Conservation (phyloP, 2,797 vertebrate genomes). For the Cuniculus paca region DNA sequence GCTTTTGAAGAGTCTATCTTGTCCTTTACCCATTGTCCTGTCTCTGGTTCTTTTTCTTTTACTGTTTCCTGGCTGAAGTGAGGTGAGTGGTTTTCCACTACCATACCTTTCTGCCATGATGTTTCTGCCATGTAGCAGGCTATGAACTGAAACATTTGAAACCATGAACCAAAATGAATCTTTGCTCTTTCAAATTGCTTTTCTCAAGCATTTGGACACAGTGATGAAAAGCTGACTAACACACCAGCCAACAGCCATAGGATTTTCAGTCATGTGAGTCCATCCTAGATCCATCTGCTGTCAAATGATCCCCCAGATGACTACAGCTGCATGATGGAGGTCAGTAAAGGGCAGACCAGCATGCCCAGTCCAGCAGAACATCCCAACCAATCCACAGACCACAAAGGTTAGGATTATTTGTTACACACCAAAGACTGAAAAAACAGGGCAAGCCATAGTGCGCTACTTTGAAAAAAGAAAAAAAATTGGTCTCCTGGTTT, state of each 20-base stretch:
- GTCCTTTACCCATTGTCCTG: too few relatives aligned
- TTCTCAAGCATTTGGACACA: neutral
- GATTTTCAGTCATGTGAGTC: neutral
- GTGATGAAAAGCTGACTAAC: neutral
- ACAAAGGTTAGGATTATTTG: neutral
- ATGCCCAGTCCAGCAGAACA: neutral
- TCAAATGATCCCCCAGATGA: neutral
- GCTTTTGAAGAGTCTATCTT: neutral
- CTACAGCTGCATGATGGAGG: neutral
- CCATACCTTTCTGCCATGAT: neutral
- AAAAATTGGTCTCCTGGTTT: neutral
- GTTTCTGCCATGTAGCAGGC: neutral
- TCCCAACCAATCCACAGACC: neutral
- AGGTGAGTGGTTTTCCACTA: neutral
- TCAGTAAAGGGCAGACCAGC: neutral
- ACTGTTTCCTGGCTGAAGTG: neutral
- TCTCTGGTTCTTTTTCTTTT: neutral
- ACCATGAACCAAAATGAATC: neutral
- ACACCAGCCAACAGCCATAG: neutral
- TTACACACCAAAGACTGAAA: conserved; percentile 5
- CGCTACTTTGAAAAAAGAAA: neutral
- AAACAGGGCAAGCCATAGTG: neutral
- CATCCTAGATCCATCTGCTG: neutral
- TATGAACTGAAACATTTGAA: neutral
- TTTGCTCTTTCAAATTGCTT: neutral